Evolutionary conservation across 2,888 invertebrate species (phyloP).

Genomic region (Heteromyza rotundicornis): DNA sequence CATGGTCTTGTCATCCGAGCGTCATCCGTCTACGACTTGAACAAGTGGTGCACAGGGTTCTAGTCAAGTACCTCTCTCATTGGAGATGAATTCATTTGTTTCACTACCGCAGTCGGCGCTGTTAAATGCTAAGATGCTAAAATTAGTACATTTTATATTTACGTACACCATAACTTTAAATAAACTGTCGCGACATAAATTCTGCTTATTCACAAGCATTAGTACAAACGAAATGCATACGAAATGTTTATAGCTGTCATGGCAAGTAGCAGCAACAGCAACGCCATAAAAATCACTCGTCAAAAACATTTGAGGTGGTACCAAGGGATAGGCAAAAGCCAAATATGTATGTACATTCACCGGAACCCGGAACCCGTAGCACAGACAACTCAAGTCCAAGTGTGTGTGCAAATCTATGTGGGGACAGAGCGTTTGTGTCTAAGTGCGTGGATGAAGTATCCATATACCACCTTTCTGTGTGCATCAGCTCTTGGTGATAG

Average conservation of each 20-base stretch:
- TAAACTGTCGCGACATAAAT: constrained; percentile 2
- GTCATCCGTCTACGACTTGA: too few relatives aligned
- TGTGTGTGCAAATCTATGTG: constrained; percentile 5
- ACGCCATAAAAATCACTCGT: constrained; percentile 1
- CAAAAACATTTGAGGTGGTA: background rate
- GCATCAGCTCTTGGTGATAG: background rate
- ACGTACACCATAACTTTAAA: background rate
- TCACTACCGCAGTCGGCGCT: too few relatives aligned
- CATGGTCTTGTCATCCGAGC: too few relatives aligned
- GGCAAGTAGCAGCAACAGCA: background rate
- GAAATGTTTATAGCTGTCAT: background rate
- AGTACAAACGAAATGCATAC: background rate
- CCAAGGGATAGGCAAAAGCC: constrained; percentile 5
- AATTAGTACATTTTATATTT: background rate
- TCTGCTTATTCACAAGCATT: background rate
- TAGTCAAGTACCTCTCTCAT: too few relatives aligned
- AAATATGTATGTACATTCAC: background rate
- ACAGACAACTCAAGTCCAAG: background rate
- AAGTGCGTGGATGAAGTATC: background rate
- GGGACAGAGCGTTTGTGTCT: constrained; percentile 7
- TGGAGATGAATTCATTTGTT: too few relatives aligned
- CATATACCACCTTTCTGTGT: background rate
- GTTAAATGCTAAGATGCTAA: too few relatives aligned
- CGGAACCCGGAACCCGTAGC: too few relatives aligned
- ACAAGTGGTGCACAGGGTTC: too few relatives aligned